Percentiles rank a stretch among this genome's conserved stretches.
These are phyloP conservation scores for Agrotis clavis DNA, from an alignment of 2,888 invertebrate species.

Conservation along the genomic window DNA sequence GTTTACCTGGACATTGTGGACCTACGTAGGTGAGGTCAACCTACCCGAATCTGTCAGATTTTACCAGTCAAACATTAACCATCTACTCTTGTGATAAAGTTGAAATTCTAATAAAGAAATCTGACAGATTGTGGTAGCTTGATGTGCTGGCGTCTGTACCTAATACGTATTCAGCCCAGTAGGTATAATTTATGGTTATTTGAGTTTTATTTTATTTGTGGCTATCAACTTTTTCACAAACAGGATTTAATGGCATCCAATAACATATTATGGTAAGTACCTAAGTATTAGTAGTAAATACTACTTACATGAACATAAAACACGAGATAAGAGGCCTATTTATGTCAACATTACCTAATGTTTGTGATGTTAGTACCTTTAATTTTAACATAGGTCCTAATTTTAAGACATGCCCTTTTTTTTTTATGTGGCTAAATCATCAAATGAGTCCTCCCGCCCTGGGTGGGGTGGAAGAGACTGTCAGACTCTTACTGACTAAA, in stretches of 20 bases:
- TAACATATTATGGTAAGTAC: not conserved
- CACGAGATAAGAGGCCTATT: slow-evolving; percentile 25
- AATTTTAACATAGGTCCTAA: not conserved
- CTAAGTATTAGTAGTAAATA: not conserved
- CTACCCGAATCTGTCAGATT: no score
- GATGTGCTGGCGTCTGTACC: no score
- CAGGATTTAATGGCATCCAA: slow-evolving; percentile 35
- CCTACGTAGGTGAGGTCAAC: not conserved
- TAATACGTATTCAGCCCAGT: not conserved
- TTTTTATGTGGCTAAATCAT: no score
- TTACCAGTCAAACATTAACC: no score
- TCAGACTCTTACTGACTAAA: no score
- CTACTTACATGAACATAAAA: slow-evolving; percentile 9
- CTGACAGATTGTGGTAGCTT: no score
- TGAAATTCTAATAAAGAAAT: no score
- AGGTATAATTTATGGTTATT: not conserved
- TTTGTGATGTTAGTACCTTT: not conserved
- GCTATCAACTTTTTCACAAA: slow-evolving; percentile 33
- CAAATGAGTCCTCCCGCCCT: no score
- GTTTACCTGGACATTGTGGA: not conserved
- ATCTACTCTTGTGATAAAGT: no score
- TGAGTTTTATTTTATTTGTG: slow-evolving; percentile 12
- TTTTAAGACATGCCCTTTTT: slow-evolving; percentile 39
- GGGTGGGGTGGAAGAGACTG: no score
- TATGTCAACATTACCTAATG: not conserved